Evolutionary conservation across 2,888 invertebrate genomes (phyloP).

Genomic region (Artemia sp.): DNA sequence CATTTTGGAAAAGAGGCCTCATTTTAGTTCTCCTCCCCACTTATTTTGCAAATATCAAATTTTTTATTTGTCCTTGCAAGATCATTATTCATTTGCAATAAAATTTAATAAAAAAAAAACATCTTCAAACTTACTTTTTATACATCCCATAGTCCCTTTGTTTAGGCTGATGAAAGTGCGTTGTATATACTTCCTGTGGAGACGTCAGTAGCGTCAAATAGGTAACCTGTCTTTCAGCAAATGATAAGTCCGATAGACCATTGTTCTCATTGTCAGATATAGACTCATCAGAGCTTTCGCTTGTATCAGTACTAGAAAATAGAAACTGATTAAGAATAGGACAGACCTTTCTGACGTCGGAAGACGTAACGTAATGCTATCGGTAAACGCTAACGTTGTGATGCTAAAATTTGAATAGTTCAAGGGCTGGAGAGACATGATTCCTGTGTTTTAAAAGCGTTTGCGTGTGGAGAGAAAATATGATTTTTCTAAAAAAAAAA

Average conservation of each 20-base stretch:
- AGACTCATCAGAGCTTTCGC: not conserved
- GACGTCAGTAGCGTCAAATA: not conserved
- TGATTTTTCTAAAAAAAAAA: not conserved
- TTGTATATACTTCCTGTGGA: not conserved
- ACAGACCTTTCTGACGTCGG: not conserved
- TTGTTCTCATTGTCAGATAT: too few species aligned
- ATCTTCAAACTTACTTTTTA: not conserved
- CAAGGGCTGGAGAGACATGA: too few species aligned
- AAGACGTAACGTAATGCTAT: too few species aligned
- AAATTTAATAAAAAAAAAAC: not conserved
- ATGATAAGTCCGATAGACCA: too few species aligned
- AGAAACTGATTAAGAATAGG: not conserved
- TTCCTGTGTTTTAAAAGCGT: too few species aligned
- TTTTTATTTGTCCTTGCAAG: not conserved
- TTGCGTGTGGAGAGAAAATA: not conserved
- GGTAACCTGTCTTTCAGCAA: not conserved
- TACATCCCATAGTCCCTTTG: not conserved
- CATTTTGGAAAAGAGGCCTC: too few species aligned
- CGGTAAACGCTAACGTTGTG: too few species aligned
- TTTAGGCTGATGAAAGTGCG: not conserved
- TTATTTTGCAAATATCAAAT: not conserved
- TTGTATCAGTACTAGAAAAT: not conserved
- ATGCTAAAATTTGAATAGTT: too few species aligned
- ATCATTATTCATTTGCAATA: not conserved
- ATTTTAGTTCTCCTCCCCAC: too few species aligned